Percentiles rank a stretch among this genome's conserved stretches.
phyloP scores from a whole-genome alignment of 2,113 vertebrate species.

The Sturnira hondurensis region DNA sequence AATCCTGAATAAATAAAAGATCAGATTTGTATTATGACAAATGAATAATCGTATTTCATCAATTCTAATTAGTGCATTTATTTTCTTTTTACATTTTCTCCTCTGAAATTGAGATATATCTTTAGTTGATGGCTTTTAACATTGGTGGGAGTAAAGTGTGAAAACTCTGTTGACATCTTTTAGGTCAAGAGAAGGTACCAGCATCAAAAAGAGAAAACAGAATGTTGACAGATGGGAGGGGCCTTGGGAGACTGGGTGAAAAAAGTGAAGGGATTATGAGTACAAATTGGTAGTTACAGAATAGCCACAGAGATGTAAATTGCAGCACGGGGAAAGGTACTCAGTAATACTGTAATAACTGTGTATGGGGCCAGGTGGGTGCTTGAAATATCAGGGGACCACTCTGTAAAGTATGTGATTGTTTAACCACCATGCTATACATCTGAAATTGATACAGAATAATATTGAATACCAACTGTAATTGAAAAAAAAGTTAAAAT shows the following conservation, averaged over 20 bases:
- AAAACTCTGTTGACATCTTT: background rate
- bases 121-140: background rate
- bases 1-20: background rate
- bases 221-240: background rate
- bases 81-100: background rate
- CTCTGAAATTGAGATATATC: background rate
- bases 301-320: background rate
- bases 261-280: background rate
- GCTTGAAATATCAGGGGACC: background rate
- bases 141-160: background rate
- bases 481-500: background rate
- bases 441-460: background rate
- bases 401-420: background rate
- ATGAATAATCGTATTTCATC: slow-evolving; percentile 5
- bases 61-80: background rate
- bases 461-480: background rate
- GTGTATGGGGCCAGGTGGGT: background rate
- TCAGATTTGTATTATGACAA: background rate
- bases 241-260: background rate
- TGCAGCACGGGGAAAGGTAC: background rate
- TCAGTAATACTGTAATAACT: background rate
- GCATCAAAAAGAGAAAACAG: background rate
- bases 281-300: background rate
- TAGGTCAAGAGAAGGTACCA: background rate
- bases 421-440: background rate